Evolutionary conservation across 2,113 vertebrate genomes (phyloP).

Genomic region (Cynoglossus semilaevis): DNA sequence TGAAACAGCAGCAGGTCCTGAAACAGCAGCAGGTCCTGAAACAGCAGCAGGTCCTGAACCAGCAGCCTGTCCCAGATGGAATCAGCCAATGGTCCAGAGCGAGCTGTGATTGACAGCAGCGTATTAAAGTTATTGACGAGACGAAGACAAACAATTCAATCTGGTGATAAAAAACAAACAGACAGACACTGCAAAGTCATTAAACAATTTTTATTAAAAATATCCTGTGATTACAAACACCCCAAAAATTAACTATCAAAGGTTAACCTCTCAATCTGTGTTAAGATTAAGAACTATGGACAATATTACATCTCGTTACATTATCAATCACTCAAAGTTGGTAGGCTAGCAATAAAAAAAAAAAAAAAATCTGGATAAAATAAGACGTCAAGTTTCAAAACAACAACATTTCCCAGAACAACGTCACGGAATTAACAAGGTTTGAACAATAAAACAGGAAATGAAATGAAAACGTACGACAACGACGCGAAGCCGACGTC

Average conservation of each 20-base stretch:
- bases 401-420: conserved; percentile 53
- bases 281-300: conserved; percentile 62
- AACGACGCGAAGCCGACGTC: too few relatives aligned
- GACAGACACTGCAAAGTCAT: conserved; percentile 40
- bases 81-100: too few relatives aligned
- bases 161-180: conserved; percentile 8
- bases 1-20: too few relatives aligned
- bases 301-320: conserved; percentile 73
- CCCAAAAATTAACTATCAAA: conserved; percentile 69
- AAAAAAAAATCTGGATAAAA: conserved; percentile 45
- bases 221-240: conserved; percentile 76
- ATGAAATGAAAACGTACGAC: too few relatives aligned
- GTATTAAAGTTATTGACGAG: too few relatives aligned
- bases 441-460: conserved; percentile 56
- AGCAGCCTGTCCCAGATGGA: too few relatives aligned
- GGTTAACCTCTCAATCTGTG: conserved; percentile 46
- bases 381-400: conserved; percentile 71
- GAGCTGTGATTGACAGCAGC: too few relatives aligned
- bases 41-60: too few relatives aligned
- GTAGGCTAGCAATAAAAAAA: conserved; percentile 56
- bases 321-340: conserved; percentile 64
- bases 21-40: too few relatives aligned
- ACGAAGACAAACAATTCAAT: too few relatives aligned
- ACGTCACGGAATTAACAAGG: conserved; percentile 61
- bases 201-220: conserved; percentile 80